Base-by-base conservation (phyloP, 2,888 invertebrate species). In the Parnassius mnemosyne region DNA sequence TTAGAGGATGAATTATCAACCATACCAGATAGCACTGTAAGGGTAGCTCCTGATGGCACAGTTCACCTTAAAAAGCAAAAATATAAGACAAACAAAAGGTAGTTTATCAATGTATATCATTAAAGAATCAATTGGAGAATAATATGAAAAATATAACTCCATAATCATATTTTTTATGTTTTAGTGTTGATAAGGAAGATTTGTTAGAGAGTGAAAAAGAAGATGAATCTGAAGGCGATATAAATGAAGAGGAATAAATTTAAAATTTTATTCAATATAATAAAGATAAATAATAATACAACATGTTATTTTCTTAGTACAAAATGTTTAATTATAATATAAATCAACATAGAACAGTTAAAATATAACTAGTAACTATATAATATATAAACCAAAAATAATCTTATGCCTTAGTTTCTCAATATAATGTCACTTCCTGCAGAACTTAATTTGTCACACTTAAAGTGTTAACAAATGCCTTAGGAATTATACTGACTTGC, bases 1-100 rank as follows among this genome's bases (percentile, higher is more conserved):
- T 85, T 93, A 43, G 90, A 92, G 69, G 94, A 92, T 69, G 94
- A 94, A 77, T 82, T 95, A 43, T 90, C 93, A 11, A 95, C 95
- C 25, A 81, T 90, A 25, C 74, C 84, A 44, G 84, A 90, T 63
- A 81, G 85, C 52, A 84, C 74, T 66, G 94, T 94, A 1, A 83
- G 80, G 60, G 93, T 95, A 3, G 88, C 91, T 66, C 94, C 94
- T 41, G 92, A 92, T 75, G 94, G 94, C 47, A 82, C 87, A 56
- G 92, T 95, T 1, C 80, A 74, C 62, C 65, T 88, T 20, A 81
- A 77, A 61, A 87, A 64, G 54, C 70, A 42, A 67, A 65, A 64
- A 69, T 68, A 67, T 66, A 67, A 65, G 47, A 57, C 60, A 49
- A 44, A 59, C 42, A 61, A 61, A 60, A 61, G 73, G 77, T 77